Conservation (phyloP, 2,113 vertebrate genomes). For the Calonectris borealis region DNA sequence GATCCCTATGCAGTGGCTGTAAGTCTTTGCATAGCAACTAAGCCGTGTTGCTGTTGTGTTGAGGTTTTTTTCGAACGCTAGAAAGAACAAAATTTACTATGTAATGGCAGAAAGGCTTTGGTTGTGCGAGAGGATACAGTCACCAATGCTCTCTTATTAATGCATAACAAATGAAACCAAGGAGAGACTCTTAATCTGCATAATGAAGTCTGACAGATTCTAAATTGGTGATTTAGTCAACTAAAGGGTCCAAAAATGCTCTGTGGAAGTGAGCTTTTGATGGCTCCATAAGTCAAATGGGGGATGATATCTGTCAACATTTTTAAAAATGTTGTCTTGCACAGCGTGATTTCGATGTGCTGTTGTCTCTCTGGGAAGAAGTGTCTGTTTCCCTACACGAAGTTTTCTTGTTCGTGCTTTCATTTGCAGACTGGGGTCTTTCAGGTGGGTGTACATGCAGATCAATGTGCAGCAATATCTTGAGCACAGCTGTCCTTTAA, state of each 20-base stretch:
- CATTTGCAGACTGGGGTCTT: background rate
- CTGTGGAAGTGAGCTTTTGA: conserved; percentile 61
- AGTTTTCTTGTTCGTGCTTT: background rate
- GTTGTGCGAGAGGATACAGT: conserved; percentile 15
- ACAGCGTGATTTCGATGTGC: conserved; percentile 29
- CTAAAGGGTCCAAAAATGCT: conserved; percentile 66
- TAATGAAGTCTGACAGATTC: conserved; percentile 66
- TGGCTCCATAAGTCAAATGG: conserved; percentile 54
- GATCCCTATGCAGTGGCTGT: conserved; percentile 57
- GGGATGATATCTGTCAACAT: conserved; percentile 66
- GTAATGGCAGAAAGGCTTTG: conserved; percentile 53
- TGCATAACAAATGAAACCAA: conserved; percentile 68
- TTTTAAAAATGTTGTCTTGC: conserved; percentile 64
- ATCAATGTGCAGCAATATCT: background rate
- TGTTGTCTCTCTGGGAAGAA: background rate
- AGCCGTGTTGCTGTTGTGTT: conserved; percentile 29
- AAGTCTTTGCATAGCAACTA: conserved; percentile 75
- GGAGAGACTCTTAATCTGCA: conserved; percentile 66
- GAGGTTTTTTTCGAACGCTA: background rate
- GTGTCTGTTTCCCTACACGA: background rate
- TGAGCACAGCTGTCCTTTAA: background rate
- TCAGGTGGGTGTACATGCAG: background rate
- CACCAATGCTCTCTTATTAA: conserved; percentile 56
- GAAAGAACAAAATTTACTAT: conserved; percentile 72
- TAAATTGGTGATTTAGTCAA: conserved; percentile 62